Conservation (phyloP, 2,113 vertebrate species). For the Condylura cristata region DNA sequence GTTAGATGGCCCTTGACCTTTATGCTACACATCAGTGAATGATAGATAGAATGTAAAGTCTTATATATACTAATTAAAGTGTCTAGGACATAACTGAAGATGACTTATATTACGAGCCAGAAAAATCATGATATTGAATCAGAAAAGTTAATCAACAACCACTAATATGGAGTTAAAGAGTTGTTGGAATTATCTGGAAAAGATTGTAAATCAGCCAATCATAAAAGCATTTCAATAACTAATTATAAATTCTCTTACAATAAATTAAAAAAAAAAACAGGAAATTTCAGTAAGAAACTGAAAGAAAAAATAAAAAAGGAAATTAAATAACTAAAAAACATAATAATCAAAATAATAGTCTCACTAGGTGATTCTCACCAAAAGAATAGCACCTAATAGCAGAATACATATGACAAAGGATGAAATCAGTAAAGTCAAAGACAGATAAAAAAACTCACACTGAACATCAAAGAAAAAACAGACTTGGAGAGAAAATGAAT, state of each 20-base stretch:
- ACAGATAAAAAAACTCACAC: not conserved
- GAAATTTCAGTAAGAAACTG: not conserved
- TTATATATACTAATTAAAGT: not conserved
- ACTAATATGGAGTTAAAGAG: not conserved
- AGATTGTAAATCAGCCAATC: not conserved
- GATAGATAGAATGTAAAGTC: not conserved
- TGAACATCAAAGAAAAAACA: not conserved
- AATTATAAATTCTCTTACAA: not conserved
- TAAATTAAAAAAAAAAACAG: not conserved
- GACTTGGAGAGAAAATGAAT: rapidly evolving
- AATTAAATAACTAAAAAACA: not conserved
- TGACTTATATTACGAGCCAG: not conserved
- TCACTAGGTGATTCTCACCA: not conserved
- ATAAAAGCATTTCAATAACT: not conserved
- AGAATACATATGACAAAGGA: not conserved
- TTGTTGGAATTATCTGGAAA: not conserved
- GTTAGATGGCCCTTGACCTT: not conserved
- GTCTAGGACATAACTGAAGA: not conserved
- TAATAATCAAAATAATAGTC: not conserved
- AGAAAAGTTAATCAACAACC: not conserved
- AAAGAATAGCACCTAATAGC: too few species aligned
- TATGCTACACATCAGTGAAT: not conserved
- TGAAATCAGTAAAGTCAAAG: not conserved
- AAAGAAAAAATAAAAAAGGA: not conserved
- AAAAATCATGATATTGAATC: not conserved